phyloP scores from a whole-genome alignment of 1,140 invertebrate genomes.

The Bombus vancouverensis region DNA sequence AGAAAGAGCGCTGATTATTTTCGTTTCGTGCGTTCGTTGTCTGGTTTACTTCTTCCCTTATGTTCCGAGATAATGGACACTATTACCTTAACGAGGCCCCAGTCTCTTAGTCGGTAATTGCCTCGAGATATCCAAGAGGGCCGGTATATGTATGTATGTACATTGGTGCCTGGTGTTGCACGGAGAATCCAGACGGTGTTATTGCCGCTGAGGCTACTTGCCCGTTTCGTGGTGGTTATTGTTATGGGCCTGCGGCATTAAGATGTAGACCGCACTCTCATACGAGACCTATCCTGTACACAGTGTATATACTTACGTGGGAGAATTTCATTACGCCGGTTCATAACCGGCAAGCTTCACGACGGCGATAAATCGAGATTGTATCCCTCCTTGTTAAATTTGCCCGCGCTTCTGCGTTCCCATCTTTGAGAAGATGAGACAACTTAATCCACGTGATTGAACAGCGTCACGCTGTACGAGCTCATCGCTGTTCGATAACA shows the following conservation, averaged over 20 bases:
- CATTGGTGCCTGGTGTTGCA: constrained; percentile 65
- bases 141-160: constrained; percentile 44
- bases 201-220: constrained; percentile 77
- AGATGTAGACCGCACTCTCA: constrained; percentile 77
- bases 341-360: constrained; percentile 75
- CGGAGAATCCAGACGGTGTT: constrained; percentile 74
- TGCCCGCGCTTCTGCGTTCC: constrained; percentile 12
- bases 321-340: constrained; percentile 78
- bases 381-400: constrained; percentile 68
- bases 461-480: constrained; percentile 49
- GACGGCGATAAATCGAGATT: constrained; percentile 76
- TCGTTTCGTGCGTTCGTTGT: constrained; percentile 65
- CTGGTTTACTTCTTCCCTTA: constrained; percentile 79
- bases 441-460: constrained; percentile 71
- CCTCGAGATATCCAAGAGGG: constrained; percentile 77
- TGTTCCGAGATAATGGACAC: constrained; percentile 79
- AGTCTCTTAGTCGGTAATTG: constrained; percentile 81
- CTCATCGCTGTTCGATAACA: background rate
- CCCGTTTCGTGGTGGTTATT: constrained; percentile 78
- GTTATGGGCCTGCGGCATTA: constrained; percentile 81
- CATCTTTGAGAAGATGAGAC: constrained; percentile 52
- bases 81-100: constrained; percentile 81
- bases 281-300: constrained; percentile 61
- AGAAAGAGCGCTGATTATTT: constrained; percentile 73
- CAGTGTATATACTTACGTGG: constrained; percentile 56